phyloP scores from a whole-genome alignment of 2,797 vertebrate species.

The Scleropages formosus region DNA sequence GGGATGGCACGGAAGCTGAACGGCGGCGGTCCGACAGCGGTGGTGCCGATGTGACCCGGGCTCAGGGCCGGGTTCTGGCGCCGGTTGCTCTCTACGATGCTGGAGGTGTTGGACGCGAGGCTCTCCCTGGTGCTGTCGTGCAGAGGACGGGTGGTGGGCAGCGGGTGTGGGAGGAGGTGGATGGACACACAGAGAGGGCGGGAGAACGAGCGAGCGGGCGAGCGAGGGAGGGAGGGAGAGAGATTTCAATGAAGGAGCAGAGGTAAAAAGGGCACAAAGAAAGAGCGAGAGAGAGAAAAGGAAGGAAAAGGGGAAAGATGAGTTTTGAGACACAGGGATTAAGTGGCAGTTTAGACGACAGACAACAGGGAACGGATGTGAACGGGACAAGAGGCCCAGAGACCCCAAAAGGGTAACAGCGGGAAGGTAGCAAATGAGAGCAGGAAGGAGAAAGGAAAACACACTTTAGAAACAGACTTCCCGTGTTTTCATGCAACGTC shows the following conservation, averaged over 20 bases:
- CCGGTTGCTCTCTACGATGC: slow-evolving; percentile 84
- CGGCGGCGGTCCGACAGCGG: slow-evolving; percentile 61
- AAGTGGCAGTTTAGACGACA: slow-evolving; percentile 7
- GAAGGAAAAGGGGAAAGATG: slow-evolving; percentile 28
- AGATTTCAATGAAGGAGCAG: slow-evolving; percentile 13
- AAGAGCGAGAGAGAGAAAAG: slow-evolving; percentile 21
- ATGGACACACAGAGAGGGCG: slow-evolving; percentile 16
- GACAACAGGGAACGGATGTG: background rate
- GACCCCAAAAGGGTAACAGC: background rate
- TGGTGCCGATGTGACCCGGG: slow-evolving; percentile 77
- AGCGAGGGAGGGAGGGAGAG: slow-evolving; percentile 9
- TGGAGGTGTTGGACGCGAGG: slow-evolving; percentile 86
- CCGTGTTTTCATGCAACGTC: no score
- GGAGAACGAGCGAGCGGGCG: background rate
- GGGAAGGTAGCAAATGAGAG: background rate
- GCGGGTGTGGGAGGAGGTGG: slow-evolving; percentile 31
- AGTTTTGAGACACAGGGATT: slow-evolving; percentile 22
- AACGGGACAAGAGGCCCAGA: background rate
- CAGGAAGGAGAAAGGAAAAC: background rate
- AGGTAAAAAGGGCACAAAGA: background rate
- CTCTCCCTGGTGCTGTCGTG: slow-evolving; percentile 77
- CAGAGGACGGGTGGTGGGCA: slow-evolving; percentile 11
- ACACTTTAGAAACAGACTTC: no score
- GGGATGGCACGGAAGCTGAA: slow-evolving; percentile 77
- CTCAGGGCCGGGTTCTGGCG: slow-evolving; percentile 81